Evolutionary conservation across 2,888 invertebrate species (phyloP).

Genomic region (Megastigmus dorsalis): DNA sequence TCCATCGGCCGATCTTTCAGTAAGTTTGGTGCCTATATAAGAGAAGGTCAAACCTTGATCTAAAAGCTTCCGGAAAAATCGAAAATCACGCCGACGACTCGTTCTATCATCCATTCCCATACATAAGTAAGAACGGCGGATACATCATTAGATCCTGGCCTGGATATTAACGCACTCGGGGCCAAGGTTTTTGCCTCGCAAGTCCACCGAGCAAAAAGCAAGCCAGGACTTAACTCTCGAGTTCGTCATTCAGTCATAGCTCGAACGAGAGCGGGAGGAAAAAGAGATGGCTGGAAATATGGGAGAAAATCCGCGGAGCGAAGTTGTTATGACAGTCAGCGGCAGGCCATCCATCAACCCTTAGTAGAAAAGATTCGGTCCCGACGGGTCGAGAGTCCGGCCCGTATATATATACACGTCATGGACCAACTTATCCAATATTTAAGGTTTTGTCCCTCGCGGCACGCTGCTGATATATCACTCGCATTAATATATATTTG

Average conservation of each 20-base stretch:
- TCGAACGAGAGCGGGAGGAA: background rate
- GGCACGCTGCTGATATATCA: conserved; percentile 72
- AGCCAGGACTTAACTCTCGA: background rate
- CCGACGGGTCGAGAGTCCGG: conserved; percentile 64
- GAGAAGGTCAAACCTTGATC: too few species aligned
- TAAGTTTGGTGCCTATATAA: too few species aligned
- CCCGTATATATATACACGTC: conserved; percentile 40
- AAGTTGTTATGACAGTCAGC: conserved; percentile 75
- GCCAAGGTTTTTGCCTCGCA: conserved; percentile 24
- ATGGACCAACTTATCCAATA: conserved; percentile 73
- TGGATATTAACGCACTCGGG: conserved; percentile 20
- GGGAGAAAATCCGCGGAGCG: conserved; percentile 51
- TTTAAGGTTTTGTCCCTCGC: conserved; percentile 75
- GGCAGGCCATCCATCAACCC: conserved; percentile 70
- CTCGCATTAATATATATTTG: conserved; percentile 75
- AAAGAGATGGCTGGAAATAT: background rate
- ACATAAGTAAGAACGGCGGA: conserved; percentile 51
- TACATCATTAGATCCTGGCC: conserved; percentile 46
- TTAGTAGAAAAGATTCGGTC: conserved; percentile 68
- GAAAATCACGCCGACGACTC: conserved; percentile 43
- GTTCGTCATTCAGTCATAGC: background rate
- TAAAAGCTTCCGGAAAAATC: conserved; percentile 40
- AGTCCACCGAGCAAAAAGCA: background rate
- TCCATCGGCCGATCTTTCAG: too few species aligned
- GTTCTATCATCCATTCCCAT: conserved; percentile 27